phyloP scores from a whole-genome alignment of 2,888 invertebrate species.

The Smittia sp. region DNA sequence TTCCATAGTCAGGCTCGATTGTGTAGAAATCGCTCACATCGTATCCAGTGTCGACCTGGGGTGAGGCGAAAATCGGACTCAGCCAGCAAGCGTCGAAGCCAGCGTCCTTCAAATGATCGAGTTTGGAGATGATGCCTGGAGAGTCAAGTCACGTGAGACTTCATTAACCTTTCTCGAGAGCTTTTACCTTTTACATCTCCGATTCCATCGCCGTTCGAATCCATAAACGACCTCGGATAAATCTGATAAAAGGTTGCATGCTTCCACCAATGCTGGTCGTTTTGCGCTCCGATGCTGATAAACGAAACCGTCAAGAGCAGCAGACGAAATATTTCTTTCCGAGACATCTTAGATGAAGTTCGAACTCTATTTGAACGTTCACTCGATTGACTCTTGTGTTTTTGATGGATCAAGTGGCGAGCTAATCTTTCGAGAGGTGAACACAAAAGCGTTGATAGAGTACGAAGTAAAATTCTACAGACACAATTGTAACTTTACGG shows the following conservation, averaged over 20 bases:
- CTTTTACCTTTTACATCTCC: constrained; percentile 55
- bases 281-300: not conserved
- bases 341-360: no score
- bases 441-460: no score
- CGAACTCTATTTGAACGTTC: no score
- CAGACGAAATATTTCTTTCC: no score
- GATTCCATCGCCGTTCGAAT: constrained; percentile 68
- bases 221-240: constrained; percentile 69
- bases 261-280: constrained; percentile 42
- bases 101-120: constrained; percentile 59
- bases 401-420: no score
- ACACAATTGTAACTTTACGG: no score
- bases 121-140: constrained; percentile 42
- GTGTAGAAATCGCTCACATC: constrained; percentile 59
- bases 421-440: no score
- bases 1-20: constrained; percentile 59
- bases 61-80: constrained; percentile 66
- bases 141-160: not conserved
- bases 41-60: constrained; percentile 63
- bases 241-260: constrained; percentile 53
- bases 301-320: not conserved
- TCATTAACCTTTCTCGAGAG: not conserved
- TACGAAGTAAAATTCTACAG: no score
- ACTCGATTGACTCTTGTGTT: no score
- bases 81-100: constrained; percentile 67